phyloP scores from a whole-genome alignment of 2,797 vertebrate genomes.

The Lutjanus campechanus region DNA sequence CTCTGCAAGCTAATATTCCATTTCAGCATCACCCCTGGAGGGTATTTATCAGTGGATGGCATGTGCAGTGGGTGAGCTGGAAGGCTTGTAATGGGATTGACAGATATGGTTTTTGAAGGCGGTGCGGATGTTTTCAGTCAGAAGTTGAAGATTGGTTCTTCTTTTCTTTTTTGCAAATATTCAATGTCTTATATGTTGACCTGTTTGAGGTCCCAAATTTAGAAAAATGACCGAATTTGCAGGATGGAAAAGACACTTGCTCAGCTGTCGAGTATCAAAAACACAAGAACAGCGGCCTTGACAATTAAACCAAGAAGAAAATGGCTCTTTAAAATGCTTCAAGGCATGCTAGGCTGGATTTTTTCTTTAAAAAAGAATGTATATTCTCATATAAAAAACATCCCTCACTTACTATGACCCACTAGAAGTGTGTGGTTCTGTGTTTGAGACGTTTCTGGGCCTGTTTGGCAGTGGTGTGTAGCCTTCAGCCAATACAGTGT shows the following conservation, averaged over 20 bases:
- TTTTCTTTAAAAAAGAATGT: too few relatives aligned
- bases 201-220: constrained; percentile 20
- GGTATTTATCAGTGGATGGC: constrained; percentile 47
- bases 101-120: constrained; percentile 38
- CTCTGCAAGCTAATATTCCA: constrained; percentile 47
- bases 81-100: constrained; percentile 50
- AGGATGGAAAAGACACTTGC: background rate
- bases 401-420: too few relatives aligned
- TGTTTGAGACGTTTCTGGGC: too few relatives aligned
- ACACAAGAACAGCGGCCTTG: background rate
- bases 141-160: constrained; percentile 9
- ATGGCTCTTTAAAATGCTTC: background rate
- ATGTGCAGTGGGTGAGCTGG: constrained; percentile 45
- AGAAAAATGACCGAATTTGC: background rate
- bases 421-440: too few relatives aligned
- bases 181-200: constrained; percentile 28
- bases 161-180: constrained; percentile 9
- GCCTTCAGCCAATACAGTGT: too few relatives aligned
- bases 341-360: background rate
- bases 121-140: constrained; percentile 36
- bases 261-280: background rate
- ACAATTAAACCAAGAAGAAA: background rate
- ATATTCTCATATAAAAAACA: too few relatives aligned
- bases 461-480: too few relatives aligned
- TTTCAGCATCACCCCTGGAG: constrained; percentile 45